These are phyloP conservation scores for Neosilurus mollespiculum DNA, from an alignment of 2,797 vertebrate species.

Conservation along the genomic window DNA sequence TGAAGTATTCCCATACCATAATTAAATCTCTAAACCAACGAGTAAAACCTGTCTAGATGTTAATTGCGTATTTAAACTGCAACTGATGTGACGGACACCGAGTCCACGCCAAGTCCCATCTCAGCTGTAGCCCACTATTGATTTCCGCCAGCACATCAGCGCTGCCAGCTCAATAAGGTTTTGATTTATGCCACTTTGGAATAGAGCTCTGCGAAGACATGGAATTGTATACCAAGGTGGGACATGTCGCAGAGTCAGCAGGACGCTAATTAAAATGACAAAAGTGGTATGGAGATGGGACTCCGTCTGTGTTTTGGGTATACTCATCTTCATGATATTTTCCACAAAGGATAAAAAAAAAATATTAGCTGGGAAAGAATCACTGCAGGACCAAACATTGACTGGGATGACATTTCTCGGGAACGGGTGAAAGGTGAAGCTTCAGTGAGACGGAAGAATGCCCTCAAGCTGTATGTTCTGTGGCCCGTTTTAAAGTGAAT, in stretches of 20 bases:
- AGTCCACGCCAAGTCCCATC: slow-evolving; percentile 55
- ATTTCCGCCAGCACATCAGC: slow-evolving; percentile 59
- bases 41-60: slow-evolving; percentile 43
- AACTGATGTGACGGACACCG: slow-evolving; percentile 58
- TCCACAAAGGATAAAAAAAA: slow-evolving; percentile 41
- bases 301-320: slow-evolving; percentile 35
- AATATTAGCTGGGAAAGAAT: slow-evolving; percentile 22
- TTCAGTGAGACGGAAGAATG: slow-evolving; percentile 23
- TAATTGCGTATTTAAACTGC: slow-evolving; percentile 52
- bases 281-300: slow-evolving; percentile 42
- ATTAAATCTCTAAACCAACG: neutral
- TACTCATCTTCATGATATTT: slow-evolving; percentile 37
- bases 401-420: slow-evolving; percentile 46
- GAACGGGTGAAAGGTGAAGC: slow-evolving; percentile 16
- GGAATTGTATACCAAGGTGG: slow-evolving; percentile 29
- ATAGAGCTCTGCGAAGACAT: slow-evolving; percentile 53
- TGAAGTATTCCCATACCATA: neutral
- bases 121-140: slow-evolving; percentile 53
- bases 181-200: slow-evolving; percentile 65
- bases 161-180: slow-evolving; percentile 63
- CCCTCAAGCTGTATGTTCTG: neutral
- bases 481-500: neutral
- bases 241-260: slow-evolving; percentile 47
- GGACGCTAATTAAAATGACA: slow-evolving; percentile 54
- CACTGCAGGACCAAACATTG: slow-evolving; percentile 43